Conservation (phyloP, 2,888 invertebrate genomes). For the Morinoia aosen region DNA sequence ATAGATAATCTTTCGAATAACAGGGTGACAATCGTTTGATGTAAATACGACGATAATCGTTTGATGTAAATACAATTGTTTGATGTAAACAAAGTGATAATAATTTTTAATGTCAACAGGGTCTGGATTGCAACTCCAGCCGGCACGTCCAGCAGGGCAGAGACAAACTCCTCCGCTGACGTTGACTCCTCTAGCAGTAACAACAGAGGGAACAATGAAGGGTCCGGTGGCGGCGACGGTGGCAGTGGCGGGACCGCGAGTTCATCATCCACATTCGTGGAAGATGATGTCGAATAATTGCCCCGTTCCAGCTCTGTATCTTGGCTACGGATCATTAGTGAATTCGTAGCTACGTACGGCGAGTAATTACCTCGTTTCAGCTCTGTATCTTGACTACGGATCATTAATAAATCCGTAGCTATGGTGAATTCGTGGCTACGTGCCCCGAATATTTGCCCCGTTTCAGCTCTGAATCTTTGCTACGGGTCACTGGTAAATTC, state of each 20-base stretch:
- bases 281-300: not conserved
- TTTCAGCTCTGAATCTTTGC: no score
- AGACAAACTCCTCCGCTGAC: not conserved
- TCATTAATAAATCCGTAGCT: not conserved
- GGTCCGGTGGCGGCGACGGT: not conserved
- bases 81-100: no score
- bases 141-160: not conserved
- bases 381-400: no score
- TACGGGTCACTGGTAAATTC: no score
- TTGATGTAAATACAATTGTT: no score
- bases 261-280: not conserved
- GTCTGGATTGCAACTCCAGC: not conserved
- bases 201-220: constrained; percentile 17
- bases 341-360: not conserved
- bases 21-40: no score
- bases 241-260: not conserved
- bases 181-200: not conserved
- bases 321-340: not conserved
- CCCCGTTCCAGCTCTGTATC: not conserved
- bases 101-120: not conserved
- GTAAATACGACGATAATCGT: no score
- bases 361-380: no score
- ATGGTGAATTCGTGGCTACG: no score
- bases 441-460: no score
- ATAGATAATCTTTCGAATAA: no score